phyloP scores from a whole-genome alignment of 2,888 invertebrate species.

The Coenonympha arcania region DNA sequence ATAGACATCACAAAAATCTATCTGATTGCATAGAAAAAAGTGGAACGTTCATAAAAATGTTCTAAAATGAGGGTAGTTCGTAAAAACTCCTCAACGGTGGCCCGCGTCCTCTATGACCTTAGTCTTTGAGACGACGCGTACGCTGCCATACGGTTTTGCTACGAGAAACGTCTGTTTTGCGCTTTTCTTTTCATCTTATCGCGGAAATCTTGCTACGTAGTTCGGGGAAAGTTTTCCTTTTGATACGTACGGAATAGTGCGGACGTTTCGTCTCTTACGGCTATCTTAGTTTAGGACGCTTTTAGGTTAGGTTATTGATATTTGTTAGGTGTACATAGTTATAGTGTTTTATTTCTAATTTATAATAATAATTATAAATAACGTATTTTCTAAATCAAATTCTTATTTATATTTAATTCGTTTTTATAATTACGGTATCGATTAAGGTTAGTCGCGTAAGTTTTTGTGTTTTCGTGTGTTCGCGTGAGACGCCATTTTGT shows the following conservation, averaged over 20 bases:
- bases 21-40: too few relatives aligned
- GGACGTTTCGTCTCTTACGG: constrained; percentile 39
- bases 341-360: constrained; percentile 13
- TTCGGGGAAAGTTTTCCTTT: constrained; percentile 11
- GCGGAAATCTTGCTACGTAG: constrained; percentile 26
- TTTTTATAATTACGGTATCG: constrained; percentile 24
- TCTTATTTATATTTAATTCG: constrained; percentile 15
- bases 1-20: too few relatives aligned
- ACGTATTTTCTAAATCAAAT: constrained; percentile 24
- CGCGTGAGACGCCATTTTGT: constrained; percentile 57
- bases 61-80: constrained; percentile 40
- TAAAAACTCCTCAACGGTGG: constrained; percentile 17
- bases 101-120: constrained; percentile 19
- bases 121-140: constrained; percentile 57
- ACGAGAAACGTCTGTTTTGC: constrained; percentile 31
- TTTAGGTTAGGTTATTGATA: constrained; percentile 24
- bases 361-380: constrained; percentile 16
- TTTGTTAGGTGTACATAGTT: constrained; percentile 31
- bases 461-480: constrained; percentile 26
- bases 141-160: constrained; percentile 38
- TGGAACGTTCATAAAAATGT: not conserved
- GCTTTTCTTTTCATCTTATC: constrained; percentile 26
- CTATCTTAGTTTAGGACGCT: too few relatives aligned
- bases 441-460: constrained; percentile 26
- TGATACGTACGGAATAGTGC: constrained; percentile 31